Conservation (phyloP, 92 coral and sea anemone genomes). For the Siderastrea radians region DNA sequence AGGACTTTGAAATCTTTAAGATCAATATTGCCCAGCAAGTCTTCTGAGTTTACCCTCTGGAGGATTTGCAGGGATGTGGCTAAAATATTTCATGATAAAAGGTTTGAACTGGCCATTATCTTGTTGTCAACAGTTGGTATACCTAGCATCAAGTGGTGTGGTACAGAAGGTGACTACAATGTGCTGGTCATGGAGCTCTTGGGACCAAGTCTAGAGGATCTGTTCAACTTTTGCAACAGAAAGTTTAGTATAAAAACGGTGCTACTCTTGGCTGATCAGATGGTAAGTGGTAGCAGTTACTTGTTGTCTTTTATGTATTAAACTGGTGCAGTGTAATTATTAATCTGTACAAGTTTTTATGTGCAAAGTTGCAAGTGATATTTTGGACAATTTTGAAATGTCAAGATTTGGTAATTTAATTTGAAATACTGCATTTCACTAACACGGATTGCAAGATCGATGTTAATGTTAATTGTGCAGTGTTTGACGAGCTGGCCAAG, state of each 20-base stretch:
- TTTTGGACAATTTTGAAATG: no score
- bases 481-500: no score
- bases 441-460: no score
- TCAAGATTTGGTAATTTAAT: no score
- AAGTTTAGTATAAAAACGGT: conserved; percentile 99
- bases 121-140: conserved; percentile 84
- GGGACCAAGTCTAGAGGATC: conserved; percentile 99
- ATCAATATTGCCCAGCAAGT: background rate
- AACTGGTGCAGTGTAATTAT: background rate
- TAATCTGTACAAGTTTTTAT: background rate
- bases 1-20: no score
- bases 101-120: background rate
- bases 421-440: no score
- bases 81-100: background rate
- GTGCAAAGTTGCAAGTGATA: background rate
- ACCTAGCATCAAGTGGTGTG: conserved; percentile 99
- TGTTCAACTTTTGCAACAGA: conserved; percentile 97
- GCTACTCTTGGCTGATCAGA: conserved; percentile 96
- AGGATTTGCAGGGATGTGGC: background rate
- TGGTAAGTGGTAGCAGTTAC: conserved; percentile 68
- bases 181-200: conserved; percentile 99
- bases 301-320: background rate
- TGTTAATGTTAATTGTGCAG: no score
- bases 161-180: conserved; percentile 99
- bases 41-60: background rate